Conservation (phyloP, 1,140 invertebrate species). For the Caenorhabditis brenneri region DNA sequence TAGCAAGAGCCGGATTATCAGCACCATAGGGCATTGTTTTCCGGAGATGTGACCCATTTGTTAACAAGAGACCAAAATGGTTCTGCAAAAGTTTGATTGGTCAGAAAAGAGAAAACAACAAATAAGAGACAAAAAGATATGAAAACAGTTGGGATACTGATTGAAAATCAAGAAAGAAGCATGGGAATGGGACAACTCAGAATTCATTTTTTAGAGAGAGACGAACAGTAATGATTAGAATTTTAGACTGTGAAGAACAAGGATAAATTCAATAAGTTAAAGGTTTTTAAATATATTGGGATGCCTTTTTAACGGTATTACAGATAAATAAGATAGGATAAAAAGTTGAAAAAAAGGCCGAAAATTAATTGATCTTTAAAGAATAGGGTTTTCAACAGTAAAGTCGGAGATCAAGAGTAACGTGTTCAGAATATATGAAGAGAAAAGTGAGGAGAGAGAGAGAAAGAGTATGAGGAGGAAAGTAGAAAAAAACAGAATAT, state of each 20-base stretch:
- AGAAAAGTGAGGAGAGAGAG: neutral
- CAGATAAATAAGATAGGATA: too few species aligned
- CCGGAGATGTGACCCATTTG: conserved; percentile 35
- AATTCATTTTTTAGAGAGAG: neutral
- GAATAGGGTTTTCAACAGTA: too few species aligned
- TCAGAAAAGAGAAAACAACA: neutral
- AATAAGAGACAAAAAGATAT: neutral
- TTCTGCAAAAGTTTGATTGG: neutral
- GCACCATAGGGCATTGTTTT: conserved; percentile 41
- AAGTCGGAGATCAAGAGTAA: too few species aligned
- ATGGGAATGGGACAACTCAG: neutral
- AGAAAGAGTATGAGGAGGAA: neutral
- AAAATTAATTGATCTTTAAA: too few species aligned
- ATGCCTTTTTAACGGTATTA: too few species aligned
- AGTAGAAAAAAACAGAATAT: neutral
- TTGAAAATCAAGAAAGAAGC: neutral
- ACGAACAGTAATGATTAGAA: neutral
- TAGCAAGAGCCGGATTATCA: conserved; percentile 35
- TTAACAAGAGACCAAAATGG: neutral
- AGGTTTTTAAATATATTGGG: too few species aligned
- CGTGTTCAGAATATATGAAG: too few species aligned
- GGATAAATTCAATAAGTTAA: neutral
- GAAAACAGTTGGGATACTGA: neutral
- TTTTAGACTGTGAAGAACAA: neutral
- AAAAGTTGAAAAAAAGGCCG: too few species aligned